A percentile compares a stretch with the other conserved stretches of the same genome.
phyloP scores from a whole-genome alignment of 2,113 vertebrate species.

The Urocolius indicus region DNA sequence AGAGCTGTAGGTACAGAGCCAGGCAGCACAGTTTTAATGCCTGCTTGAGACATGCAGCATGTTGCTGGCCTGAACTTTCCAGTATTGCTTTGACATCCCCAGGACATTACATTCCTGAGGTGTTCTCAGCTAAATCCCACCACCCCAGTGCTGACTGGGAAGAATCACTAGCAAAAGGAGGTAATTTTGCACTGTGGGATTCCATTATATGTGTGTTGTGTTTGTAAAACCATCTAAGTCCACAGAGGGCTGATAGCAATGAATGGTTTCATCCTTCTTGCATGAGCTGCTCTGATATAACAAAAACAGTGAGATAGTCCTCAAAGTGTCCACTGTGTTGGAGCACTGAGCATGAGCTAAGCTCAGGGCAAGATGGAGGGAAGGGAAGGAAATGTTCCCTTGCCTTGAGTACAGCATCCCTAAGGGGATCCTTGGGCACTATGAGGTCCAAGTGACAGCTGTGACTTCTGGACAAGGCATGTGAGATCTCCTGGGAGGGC shows the following conservation, averaged over 20 bases:
- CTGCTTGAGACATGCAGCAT: neutral
- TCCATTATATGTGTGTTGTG: neutral
- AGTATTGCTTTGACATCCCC: neutral
- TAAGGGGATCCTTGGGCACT: neutral
- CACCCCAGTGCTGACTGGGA: neutral
- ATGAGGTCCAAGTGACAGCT: neutral
- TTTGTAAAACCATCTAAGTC: neutral
- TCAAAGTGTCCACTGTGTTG: accelerated
- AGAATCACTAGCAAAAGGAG: neutral
- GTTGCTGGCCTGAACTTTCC: neutral
- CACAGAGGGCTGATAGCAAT: neutral
- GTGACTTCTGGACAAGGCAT: neutral
- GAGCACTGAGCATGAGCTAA: neutral
- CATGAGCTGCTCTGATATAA: neutral
- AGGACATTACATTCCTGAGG: neutral
- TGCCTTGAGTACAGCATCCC: neutral
- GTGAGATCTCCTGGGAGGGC: neutral
- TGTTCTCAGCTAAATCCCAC: neutral
- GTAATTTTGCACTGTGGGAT: neutral
- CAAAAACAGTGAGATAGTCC: neutral
- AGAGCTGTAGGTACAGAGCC: neutral
- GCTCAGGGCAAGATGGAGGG: neutral
- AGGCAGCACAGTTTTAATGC: neutral
- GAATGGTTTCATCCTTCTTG: neutral
- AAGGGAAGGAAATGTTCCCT: neutral